Evolutionary conservation across 2,888 invertebrate species (phyloP), one percentile per base, ranked within the genome.

Genomic region (Calliopum simillimum): DNA sequence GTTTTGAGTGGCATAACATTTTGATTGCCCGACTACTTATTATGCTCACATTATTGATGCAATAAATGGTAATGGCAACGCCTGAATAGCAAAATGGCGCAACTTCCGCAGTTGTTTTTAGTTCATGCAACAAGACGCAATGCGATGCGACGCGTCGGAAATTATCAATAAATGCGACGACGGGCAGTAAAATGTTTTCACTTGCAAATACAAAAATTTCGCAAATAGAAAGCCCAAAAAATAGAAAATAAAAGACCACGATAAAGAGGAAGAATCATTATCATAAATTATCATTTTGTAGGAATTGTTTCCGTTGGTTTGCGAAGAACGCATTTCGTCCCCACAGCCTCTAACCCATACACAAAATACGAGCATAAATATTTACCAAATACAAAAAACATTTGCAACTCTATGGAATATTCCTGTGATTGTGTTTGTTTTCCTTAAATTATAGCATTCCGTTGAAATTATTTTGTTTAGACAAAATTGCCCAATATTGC

Each of bases 241-340:
- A 68, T 68, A 55, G 71, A 77, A 77, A 70, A 64, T 71, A 59
- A 25, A 55, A 43, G 53, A 55, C 65, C 73, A 74, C 75, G 75
- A 79, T n/a, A n/a, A 77, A 76, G 76, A 78, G 80, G 80, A 80
- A 80, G 81, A 81, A 82, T 84, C 83, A 83, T 83, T 83, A 83
- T 81, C 83, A 83, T 83, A 83, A 83, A 83, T 83, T 83, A 84
- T 82, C 83, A 84, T 83, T 83, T 82, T 82, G 81, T 79, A 82
- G 84, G 81, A 84, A 83, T 83, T 83, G 82, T 81, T 80, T 83
- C 82, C 82, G 82, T 74, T 68, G 70, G 23, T 68, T 70, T 65
- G 44, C 55, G 56, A 55, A 43, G 23, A 14, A 58, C 25, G 14
- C 47, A 46, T 4, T 19, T 16, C 8, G 33, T 25, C 16, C 16